Evolutionary conservation across 2,797 vertebrate genomes (phyloP).

Genomic region (Chaetophractus vellerosus): DNA sequence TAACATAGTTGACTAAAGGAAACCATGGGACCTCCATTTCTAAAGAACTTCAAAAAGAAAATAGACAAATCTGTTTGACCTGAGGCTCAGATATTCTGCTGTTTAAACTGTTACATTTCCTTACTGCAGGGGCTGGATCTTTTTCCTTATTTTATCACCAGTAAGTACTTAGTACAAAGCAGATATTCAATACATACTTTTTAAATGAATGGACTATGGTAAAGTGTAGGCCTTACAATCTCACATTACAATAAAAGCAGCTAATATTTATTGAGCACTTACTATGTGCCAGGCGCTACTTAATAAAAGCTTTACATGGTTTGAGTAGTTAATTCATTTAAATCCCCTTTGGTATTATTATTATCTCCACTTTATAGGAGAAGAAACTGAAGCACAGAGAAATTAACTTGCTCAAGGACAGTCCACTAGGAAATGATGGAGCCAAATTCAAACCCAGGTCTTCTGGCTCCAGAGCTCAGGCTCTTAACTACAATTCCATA

Average conservation of each 20-base stretch:
- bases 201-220: slow-evolving; percentile 33
- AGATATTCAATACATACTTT: slow-evolving; percentile 27
- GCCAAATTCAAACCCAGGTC: slow-evolving; percentile 3
- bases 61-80: neutral
- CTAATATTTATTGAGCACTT: slow-evolving; percentile 59
- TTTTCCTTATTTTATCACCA: neutral
- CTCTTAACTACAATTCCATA: neutral
- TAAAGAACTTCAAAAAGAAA: no score
- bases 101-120: slow-evolving; percentile 50
- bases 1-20: no score
- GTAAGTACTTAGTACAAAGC: neutral
- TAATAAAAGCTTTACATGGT: neutral
- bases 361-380: slow-evolving; percentile 21
- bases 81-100: neutral
- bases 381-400: slow-evolving; percentile 39
- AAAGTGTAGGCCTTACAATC: neutral
- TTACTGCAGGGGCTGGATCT: neutral
- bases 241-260: neutral
- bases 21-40: no score
- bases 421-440: neutral
- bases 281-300: neutral
- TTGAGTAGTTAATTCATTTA: slow-evolving; percentile 26
- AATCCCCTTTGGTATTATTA: neutral
- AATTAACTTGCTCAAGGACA: slow-evolving; percentile 28
- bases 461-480: neutral